phyloP scores from a whole-genome alignment of 2,888 invertebrate genomes.

The Urechis unicinctus region DNA sequence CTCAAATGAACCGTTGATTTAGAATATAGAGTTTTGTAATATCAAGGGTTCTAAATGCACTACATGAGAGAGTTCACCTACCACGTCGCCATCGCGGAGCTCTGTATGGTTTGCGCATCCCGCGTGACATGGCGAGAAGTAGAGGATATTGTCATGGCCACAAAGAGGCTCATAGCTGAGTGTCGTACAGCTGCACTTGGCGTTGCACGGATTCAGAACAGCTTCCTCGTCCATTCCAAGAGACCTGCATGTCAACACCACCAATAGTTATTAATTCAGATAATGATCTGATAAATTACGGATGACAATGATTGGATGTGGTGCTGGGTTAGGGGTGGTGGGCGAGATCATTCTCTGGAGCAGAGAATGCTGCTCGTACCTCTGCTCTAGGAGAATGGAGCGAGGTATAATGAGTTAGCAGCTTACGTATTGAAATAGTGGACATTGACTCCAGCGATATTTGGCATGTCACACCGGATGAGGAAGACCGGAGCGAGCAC shows the following conservation, averaged over 20 bases:
- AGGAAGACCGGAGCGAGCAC: constrained; percentile 6
- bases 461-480: constrained; percentile 3
- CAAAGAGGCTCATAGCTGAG: constrained; percentile 63
- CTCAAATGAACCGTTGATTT: too few species aligned
- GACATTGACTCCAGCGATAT: constrained; percentile 15
- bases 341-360: background rate
- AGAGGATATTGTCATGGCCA: constrained; percentile 57
- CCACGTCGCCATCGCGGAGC: too few species aligned
- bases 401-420: background rate
- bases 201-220: constrained; percentile 53
- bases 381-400: too few species aligned
- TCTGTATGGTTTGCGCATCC: constrained; percentile 58
- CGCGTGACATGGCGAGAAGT: constrained; percentile 68
- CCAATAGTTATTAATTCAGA: too few species aligned
- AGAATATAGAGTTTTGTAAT: too few species aligned
- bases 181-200: constrained; percentile 57
- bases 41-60: too few species aligned
- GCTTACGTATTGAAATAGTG: constrained; percentile 5
- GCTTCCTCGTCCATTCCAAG: background rate
- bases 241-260: too few species aligned
- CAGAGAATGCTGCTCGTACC: too few species aligned
- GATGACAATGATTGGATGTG: too few species aligned
- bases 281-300: too few species aligned
- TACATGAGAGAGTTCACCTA: too few species aligned
- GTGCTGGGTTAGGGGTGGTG: too few species aligned